These are phyloP conservation scores for Dicerorhinus sumatrensis DNA, from an alignment of 2,113 vertebrate genomes.

Conservation along the genomic window DNA sequence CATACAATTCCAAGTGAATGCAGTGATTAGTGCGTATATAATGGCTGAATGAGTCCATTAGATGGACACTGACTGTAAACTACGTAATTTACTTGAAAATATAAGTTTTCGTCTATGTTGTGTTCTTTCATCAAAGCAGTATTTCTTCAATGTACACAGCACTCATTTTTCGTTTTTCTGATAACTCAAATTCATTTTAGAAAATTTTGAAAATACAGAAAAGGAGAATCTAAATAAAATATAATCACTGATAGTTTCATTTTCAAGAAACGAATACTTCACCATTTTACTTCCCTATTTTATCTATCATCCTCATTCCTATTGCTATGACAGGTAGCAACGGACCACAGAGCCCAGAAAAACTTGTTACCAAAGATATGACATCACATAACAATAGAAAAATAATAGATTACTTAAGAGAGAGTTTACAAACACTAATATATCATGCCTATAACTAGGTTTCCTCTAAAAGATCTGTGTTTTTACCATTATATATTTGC, in stretches of 20 bases:
- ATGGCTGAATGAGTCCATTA: conserved; percentile 29
- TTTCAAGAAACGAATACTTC: not conserved
- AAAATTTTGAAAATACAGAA: conserved; percentile 52
- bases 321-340: not conserved
- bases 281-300: conserved; percentile 49
- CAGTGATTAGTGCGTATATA: not conserved
- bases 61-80: conserved; percentile 26
- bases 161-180: not conserved
- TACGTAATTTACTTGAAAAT: conserved; percentile 55
- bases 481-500: conserved; percentile 17
- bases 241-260: conserved; percentile 29
- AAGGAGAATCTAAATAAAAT: conserved; percentile 34
- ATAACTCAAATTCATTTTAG: conserved; percentile 24
- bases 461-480: conserved; percentile 5
- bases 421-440: not conserved
- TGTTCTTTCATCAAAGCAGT: conserved; percentile 2
- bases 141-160: not conserved
- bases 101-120: conserved; percentile 4
- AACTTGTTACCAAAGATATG: not conserved
- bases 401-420: conserved; percentile 14
- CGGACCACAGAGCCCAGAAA: not conserved
- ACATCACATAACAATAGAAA: not conserved
- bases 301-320: conserved; percentile 47
- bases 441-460: conserved; percentile 1
- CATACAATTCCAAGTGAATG: conserved; percentile 33